phyloP scores from a whole-genome alignment of 2,113 vertebrate genomes.

The Onychostruthus taczanowskii region DNA sequence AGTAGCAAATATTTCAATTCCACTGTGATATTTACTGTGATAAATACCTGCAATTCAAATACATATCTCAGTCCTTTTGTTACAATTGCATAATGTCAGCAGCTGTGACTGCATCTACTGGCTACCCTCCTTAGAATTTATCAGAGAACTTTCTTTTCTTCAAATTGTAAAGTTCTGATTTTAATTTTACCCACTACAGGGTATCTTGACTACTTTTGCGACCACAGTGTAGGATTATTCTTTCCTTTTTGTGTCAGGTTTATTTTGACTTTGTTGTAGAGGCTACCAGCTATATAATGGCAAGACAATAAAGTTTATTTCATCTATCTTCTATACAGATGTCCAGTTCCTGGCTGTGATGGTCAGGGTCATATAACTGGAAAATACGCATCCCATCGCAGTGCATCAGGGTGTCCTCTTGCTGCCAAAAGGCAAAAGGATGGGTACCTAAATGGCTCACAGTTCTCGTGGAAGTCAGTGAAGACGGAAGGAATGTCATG shows the following conservation, averaged over 20 bases:
- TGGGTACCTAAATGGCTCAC: conserved; percentile 94
- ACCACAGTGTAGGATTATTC: neutral
- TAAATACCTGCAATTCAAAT: neutral
- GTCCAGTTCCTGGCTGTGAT: conserved; percentile 96
- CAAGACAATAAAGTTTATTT: conserved; percentile 49
- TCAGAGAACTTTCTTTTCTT: neutral
- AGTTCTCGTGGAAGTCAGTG: conserved; percentile 98
- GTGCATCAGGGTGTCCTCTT: conserved; percentile 94
- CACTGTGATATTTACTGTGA: neutral
- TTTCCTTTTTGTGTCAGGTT: conserved; percentile 18
- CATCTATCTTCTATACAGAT: conserved; percentile 78
- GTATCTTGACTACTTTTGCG: neutral
- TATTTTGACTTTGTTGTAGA: conserved; percentile 26
- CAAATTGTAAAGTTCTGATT: neutral
- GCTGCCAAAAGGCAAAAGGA: conserved; percentile 98
- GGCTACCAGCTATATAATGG: neutral
- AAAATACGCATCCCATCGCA: conserved; percentile 97
- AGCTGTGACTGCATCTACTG: neutral
- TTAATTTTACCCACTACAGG: neutral
- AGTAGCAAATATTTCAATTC: neutral
- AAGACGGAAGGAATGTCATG: conserved; percentile 99
- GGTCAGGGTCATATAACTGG: conserved; percentile 98
- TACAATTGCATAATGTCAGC: neutral
- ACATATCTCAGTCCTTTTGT: neutral
- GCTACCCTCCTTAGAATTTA: neutral